A percentile compares a stretch with the other conserved stretches of the same genome.
These are phyloP conservation scores for Aeoliscus strigatus DNA, from an alignment of 2,797 vertebrate species.

Conservation along the genomic window DNA sequence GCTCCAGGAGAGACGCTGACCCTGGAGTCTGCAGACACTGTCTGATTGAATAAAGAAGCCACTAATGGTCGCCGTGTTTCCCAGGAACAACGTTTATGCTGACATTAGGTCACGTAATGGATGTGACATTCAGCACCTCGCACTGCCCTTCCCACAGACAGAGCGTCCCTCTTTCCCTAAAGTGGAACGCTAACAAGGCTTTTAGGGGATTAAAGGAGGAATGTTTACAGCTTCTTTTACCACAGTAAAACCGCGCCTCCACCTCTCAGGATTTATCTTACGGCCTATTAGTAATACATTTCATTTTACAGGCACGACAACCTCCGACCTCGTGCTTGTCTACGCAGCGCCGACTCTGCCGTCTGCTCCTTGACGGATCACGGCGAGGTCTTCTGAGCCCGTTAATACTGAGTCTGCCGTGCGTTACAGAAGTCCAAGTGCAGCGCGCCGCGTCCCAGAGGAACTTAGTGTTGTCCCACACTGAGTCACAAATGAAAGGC, in stretches of 20 bases:
- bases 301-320: constrained; percentile 12
- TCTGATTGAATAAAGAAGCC: constrained; percentile 54
- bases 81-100: constrained; percentile 46
- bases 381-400: constrained; percentile 18
- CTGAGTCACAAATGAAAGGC: too few species aligned
- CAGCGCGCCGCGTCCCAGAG: too few species aligned
- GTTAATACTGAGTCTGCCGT: too few species aligned
- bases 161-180: constrained; percentile 15
- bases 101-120: constrained; percentile 51
- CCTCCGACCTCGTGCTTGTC: constrained; percentile 6
- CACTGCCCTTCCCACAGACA: constrained; percentile 3
- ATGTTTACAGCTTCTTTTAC: constrained; percentile 23
- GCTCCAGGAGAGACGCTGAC: constrained; percentile 28
- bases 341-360: constrained; percentile 3
- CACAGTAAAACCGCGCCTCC: constrained; percentile 1
- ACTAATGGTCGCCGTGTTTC: constrained; percentile 38
- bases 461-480: too few species aligned
- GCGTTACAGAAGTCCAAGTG: constrained; percentile 12
- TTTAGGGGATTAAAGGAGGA: constrained; percentile 41
- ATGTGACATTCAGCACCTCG: constrained; percentile 33
- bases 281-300: constrained; percentile 3
- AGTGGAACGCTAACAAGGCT: constrained; percentile 34
- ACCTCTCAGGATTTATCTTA: constrained; percentile 9
- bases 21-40: constrained; percentile 14
- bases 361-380: constrained; percentile 23